Conservation (phyloP, 2,113 vertebrate genomes). For the Proteles cristata region DNA sequence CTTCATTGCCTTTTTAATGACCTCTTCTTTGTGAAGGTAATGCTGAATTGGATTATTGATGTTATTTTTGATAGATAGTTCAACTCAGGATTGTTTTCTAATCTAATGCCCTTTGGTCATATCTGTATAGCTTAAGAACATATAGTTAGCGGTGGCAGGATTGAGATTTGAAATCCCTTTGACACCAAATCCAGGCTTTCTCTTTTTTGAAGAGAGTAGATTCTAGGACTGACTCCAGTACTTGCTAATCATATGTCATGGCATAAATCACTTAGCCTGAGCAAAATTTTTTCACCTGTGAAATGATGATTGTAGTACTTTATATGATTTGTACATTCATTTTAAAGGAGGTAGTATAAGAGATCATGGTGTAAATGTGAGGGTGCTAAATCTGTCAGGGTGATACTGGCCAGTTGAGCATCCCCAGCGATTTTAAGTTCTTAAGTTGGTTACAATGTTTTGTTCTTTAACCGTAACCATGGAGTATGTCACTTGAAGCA, state of each 20-base stretch:
- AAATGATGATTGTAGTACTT: not conserved
- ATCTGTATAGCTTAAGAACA: not conserved
- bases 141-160: not conserved
- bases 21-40: conserved; percentile 83
- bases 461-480: not conserved
- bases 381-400: not conserved
- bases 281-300: not conserved
- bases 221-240: not conserved
- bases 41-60: not conserved
- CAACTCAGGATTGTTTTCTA: not conserved
- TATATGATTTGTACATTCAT: not conserved
- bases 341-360: conserved; percentile 11
- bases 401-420: not conserved
- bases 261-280: not conserved
- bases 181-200: not conserved
- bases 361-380: not conserved
- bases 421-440: not conserved
- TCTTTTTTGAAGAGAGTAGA: conserved; percentile 17
- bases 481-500: not conserved
- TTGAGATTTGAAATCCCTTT: conserved; percentile 2
- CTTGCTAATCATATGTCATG: not conserved
- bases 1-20: conserved; percentile 78
- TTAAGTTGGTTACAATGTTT: not conserved
- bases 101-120: not conserved
- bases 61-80: not conserved